Base-by-base conservation (phyloP, 1,140 invertebrate genomes). In the Drosophila littoralis region DNA sequence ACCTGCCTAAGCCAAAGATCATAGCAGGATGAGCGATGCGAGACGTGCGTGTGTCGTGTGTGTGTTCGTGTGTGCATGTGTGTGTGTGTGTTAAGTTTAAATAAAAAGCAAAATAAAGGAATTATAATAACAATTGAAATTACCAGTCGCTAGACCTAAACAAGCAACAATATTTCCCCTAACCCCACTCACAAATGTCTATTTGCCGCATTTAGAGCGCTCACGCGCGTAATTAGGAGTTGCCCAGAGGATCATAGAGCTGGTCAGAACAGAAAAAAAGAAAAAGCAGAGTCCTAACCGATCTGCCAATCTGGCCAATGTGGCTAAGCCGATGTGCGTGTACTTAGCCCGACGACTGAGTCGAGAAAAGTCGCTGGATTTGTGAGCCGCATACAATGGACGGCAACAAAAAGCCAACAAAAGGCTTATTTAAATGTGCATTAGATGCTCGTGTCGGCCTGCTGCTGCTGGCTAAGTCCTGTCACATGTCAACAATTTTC, bases 391-490 rank as follows among this genome's bases (percentile, higher is more conserved):
- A 55, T 13, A 76, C 60, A 76, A 57, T 43, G 13, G 48, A 17
- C 35, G 22, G 8, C 52, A 57, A 71, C 52, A 76, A 66, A 76
- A 66, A 72, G 68, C 54, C 63, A 66, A 73, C 74, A 77, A 67
- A 77, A 73, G 74, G 74, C 74, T 77, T 77, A 77, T 77, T 77
- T 66, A 63, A 73, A 73, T 77, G 57, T 59, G 55, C 64, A 65
- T 64, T 63, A 43, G 43, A 42, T 51, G 48, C 52, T 46, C 17
- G 51, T 22, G 57, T 52, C 57, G 28, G 36, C 55, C 22, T 33
- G 42, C 36, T 50, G 36, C 43, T 22, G n/a, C 42, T 42, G 28
- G 2, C 51, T 77, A 77, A 77, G 74, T 77, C 74, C 42, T 73
- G 61, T 77, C 74, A 77, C 69, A 77, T 77, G 74, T 73, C 74